Conservation (phyloP, 2,113 vertebrate species). For the Choloepus hoffmanni region DNA sequence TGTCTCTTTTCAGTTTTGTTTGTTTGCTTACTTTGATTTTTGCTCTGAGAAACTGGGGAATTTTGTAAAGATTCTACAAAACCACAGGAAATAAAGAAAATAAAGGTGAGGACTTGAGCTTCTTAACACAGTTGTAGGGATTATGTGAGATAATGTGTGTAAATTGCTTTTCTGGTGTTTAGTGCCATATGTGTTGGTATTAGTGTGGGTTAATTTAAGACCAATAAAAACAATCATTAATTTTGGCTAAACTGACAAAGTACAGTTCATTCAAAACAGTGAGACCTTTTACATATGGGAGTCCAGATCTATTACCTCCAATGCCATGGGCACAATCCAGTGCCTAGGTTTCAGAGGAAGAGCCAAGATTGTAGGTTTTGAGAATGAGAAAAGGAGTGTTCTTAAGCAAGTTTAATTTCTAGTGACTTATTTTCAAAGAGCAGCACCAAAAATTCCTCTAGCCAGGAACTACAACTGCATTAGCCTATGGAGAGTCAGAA, state of each 20-base stretch:
- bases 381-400: not conserved
- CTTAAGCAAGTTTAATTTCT: not conserved
- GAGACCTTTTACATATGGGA: not conserved
- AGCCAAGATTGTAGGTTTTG: not conserved
- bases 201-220: conserved; percentile 20
- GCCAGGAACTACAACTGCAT: not conserved
- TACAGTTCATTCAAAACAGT: not conserved
- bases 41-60: not conserved
- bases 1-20: not conserved
- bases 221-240: conserved; percentile 25
- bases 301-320: not conserved
- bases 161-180: conserved; percentile 46
- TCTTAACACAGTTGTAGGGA: not conserved
- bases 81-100: conserved; percentile 17
- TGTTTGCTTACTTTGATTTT: conserved; percentile 10
- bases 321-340: not conserved
- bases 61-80: conserved; percentile 37
- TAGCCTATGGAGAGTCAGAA: not conserved
- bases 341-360: not conserved
- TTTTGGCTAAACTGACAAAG: not conserved
- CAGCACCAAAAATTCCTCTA: not conserved
- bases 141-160: not conserved
- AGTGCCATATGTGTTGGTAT: conserved; percentile 7
- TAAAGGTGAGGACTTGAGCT: not conserved
- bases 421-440: conserved; percentile 5